Evolutionary conservation across 1,140 invertebrate species (phyloP).

Genomic region (Metaphire vulgaris): DNA sequence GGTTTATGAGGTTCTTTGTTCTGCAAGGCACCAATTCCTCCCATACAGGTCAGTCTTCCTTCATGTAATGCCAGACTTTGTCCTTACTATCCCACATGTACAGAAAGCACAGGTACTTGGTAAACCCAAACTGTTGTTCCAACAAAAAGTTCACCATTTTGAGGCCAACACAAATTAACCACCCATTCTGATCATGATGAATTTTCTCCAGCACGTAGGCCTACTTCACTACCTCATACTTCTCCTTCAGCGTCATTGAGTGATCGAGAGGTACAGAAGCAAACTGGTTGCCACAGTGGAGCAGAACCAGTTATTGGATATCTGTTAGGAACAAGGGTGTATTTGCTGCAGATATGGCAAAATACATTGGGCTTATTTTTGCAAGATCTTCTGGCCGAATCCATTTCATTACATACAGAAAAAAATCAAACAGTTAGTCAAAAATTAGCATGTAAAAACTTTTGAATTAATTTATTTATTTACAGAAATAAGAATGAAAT

Average conservation of each 20-base stretch:
- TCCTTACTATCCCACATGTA: too few relatives aligned
- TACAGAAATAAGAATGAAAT: too few relatives aligned
- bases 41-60: background rate
- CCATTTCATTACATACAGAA: too few relatives aligned
- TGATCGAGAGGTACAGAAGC: background rate
- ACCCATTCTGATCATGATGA: slow-evolving; percentile 28
- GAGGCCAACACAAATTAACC: slow-evolving; percentile 33
- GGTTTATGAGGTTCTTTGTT: background rate
- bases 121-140: slow-evolving; percentile 33
- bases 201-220: slow-evolving; percentile 6
- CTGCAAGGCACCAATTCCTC: too few relatives aligned
- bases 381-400: too few relatives aligned
- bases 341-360: too few relatives aligned
- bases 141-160: slow-evolving; percentile 30
- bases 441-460: too few relatives aligned
- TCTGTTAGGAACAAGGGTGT: too few relatives aligned
- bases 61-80: background rate
- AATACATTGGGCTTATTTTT: too few relatives aligned
- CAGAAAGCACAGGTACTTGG: slow-evolving; percentile 35
- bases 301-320: too few relatives aligned
- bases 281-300: background rate
- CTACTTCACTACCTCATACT: background rate
- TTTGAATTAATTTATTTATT: too few relatives aligned
- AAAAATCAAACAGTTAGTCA: too few relatives aligned
- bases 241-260: background rate